Conservation (phyloP, 2,797 vertebrate species). For the Acanthis flammea region DNA sequence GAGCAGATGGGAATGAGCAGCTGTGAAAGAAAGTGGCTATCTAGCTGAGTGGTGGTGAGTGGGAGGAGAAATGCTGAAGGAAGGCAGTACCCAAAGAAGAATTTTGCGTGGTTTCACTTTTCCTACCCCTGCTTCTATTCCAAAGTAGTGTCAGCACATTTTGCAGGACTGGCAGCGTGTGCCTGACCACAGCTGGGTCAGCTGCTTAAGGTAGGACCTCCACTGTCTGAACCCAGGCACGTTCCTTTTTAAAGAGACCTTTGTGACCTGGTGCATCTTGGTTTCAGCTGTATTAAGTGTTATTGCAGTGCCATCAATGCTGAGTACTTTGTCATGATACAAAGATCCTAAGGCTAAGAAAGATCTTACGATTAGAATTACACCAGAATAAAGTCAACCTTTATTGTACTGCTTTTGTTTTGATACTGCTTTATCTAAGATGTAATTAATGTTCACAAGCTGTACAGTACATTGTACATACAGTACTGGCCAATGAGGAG, state of each 20-base stretch:
- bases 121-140: not conserved
- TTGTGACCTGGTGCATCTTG: fast-evolving
- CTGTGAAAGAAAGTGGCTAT: not conserved
- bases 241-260: not conserved
- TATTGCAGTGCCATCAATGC: not conserved
- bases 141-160: not conserved
- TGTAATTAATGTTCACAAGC: not conserved
- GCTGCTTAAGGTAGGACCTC: not conserved
- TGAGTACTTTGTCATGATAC: not conserved
- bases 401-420: not conserved
- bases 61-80: not conserved
- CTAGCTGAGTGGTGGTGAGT: not conserved
- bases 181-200: not conserved
- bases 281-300: not conserved
- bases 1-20: not conserved
- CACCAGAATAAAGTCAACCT: not conserved
- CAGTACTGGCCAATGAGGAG: not conserved
- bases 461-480: not conserved
- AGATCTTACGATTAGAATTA: not conserved
- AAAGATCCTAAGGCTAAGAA: not conserved
- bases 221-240: fast-evolving
- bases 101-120: not conserved
- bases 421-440: not conserved
- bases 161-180: not conserved
- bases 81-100: not conserved